Evolutionary conservation across 1,140 invertebrate genomes (phyloP).

Genomic region (Drosophila sp.): DNA sequence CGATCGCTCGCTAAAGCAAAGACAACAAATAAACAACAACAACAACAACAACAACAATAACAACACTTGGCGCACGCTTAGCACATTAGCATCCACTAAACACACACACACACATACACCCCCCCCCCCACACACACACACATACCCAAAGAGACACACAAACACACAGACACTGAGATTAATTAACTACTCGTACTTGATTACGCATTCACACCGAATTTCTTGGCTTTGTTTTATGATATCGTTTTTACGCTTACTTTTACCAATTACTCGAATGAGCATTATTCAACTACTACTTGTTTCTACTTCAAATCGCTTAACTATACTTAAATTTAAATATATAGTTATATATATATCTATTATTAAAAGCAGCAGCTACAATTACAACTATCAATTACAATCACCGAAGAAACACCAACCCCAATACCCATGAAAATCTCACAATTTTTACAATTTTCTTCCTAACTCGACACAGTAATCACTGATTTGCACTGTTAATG

Average conservation of each 20-base stretch:
- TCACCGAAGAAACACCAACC: conserved; percentile 24
- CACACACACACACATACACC: conserved; percentile 1
- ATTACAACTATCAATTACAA: conserved; percentile 22
- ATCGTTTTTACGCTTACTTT: conserved; percentile 44
- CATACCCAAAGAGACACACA: conserved; percentile 16
- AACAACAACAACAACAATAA: conserved; percentile 31
- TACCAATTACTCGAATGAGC: conserved; percentile 63
- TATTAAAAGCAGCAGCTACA: conserved; percentile 29
- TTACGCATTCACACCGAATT: conserved; percentile 25
- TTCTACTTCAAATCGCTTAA: conserved; percentile 69
- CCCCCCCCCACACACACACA: neutral
- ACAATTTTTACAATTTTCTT: conserved; percentile 19
- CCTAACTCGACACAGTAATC: conserved; percentile 10
- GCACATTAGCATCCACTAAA: conserved; percentile 68
- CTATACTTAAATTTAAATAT: conserved; percentile 66
- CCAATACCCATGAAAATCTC: conserved; percentile 6
- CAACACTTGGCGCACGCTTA: conserved; percentile 73
- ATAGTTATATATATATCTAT: conserved; percentile 44
- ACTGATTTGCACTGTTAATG: conserved; percentile 18
- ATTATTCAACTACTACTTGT: conserved; percentile 67
- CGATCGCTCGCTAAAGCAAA: conserved; percentile 39
- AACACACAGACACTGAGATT: conserved; percentile 19
- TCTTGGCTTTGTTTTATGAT: conserved; percentile 46
- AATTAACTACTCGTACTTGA: conserved; percentile 29
- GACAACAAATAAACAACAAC: conserved; percentile 45